Base-by-base conservation (phyloP, 2,888 invertebrate species). In the Nysson spinosus region DNA sequence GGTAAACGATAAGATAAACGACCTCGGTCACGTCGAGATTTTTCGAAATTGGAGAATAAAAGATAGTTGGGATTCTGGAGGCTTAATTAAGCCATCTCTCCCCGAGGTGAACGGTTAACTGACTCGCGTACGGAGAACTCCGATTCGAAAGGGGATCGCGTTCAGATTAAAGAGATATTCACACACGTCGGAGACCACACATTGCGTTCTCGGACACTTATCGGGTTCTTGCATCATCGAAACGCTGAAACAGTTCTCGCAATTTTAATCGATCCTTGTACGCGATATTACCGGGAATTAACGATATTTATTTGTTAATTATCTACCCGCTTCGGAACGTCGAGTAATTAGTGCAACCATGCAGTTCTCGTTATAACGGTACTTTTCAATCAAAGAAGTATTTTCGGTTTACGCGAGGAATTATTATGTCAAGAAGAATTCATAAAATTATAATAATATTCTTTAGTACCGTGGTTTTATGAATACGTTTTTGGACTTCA, bases 31-130 rank as follows among this genome's bases (percentile, higher is more conserved):
- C 42, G 14, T 3, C 26, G 42, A 57, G 56, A 62, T 51, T 58
- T 64, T 52, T 44, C 54, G 50, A 62, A 68, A 55, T 16, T 60
- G 35, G 44, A 66, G 32, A 42, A 62, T 39, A 57, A 57, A 50
- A 71, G 55, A 49, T 50, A 43, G 51, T 39, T 39, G 42, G 14
- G 43, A 32, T 19, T 51, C 26, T 42, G 55, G 61, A 43, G 46
- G 51, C 51, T 75, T 74, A 75, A 75, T 75, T 74, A 72, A 75
- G 74, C 58, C 74, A 74, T 75, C 69, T 51, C 54, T 39, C 47
- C 28, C 34, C 30, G 51, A 55, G 61, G 55, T 70, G 57, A 63
- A 24, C 62, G 40, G 52, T 69, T 65, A 65, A 66, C 63, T 40
- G 55, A 66, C 68, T 52, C 37, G 47, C 24, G 43, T 71, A 65